Evolutionary conservation across 2,797 vertebrate species (phyloP), one percentile per base, ranked within the genome.

Genomic region (Otolemur crassicaudatus): DNA sequence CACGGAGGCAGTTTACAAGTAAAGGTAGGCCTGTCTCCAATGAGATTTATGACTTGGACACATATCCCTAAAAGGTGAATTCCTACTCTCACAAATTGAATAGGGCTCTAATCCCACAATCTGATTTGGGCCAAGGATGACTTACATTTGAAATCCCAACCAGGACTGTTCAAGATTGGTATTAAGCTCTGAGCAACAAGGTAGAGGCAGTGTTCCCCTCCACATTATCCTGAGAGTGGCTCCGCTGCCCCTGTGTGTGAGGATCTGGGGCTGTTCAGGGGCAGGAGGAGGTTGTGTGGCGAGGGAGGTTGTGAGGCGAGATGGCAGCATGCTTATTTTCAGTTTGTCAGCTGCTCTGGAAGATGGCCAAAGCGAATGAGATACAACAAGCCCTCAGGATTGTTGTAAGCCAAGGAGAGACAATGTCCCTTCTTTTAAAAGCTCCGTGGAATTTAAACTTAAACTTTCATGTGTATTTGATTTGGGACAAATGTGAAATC

Each of bases 331-430:
- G 90, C 97, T 98, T 97, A 93, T 96, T 97, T 95, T 94, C 94
- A 96, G 93, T 97, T 83, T 97, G 75, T 96, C 96, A 98, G 97
- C 94, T 97, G 89, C 86, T 96, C 72, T 86, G 95, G 96, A 97
- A 96, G 96, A 63, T 94, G 96, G 97, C 98, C 97, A 96, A 95
- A 90, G 85, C 89, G 93, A 97, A 97, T 97, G 98, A 97, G 97
- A 93, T 98, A 91, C 93, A 97, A 93, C 97, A 98, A 97, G 97
- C 84, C 95, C 97, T 97, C 82, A 34, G 95, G 85, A 72, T 87
- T 80, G 72, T 60, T 97, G 19, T 94, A 93, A 98, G 96, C 84
- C 92, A 97, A 94, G 87, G 88, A 90, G 67, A 98, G 93, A 58
- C 79, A 0, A 23, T 92, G 86, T 89, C 92, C 0, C 63, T 81